phyloP scores from a whole-genome alignment of 2,797 vertebrate genomes.

The Takifugu rubripes region DNA sequence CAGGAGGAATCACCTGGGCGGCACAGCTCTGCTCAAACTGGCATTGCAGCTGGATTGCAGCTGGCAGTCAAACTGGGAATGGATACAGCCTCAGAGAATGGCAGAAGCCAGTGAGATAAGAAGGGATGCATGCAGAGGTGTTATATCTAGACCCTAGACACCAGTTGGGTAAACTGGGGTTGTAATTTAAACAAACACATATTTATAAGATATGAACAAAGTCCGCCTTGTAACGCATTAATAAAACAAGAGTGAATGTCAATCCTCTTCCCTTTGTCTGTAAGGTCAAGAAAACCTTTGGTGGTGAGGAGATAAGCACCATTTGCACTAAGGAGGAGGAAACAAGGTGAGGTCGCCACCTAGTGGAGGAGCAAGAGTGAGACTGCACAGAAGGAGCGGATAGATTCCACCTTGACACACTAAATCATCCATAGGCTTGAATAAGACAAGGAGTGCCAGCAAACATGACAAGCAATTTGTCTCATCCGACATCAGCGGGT shows the following conservation, averaged over 20 bases:
- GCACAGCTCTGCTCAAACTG: too few species aligned
- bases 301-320: too few species aligned
- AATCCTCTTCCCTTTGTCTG: neutral
- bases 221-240: too few species aligned
- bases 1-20: neutral
- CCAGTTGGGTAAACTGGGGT: too few species aligned
- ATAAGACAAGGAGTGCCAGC: slow-evolving; percentile 28
- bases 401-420: slow-evolving; percentile 19
- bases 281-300: neutral
- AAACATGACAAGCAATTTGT: slow-evolving; percentile 49
- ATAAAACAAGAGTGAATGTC: too few species aligned
- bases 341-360: slow-evolving; percentile 58
- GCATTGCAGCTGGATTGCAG: neutral
- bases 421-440: slow-evolving; percentile 52
- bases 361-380: slow-evolving; percentile 59
- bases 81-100: neutral
- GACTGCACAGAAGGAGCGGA: slow-evolving; percentile 8
- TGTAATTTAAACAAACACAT: too few species aligned
- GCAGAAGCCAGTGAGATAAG: neutral
- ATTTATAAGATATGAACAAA: too few species aligned
- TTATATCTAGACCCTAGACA: too few species aligned
- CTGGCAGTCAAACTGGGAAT: neutral
- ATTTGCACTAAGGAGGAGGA: neutral
- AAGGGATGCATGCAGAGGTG: neutral
- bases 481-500: slow-evolving; percentile 44